Evolutionary conservation across 2,888 invertebrate genomes (phyloP).

Genomic region (Pecten maximus): DNA sequence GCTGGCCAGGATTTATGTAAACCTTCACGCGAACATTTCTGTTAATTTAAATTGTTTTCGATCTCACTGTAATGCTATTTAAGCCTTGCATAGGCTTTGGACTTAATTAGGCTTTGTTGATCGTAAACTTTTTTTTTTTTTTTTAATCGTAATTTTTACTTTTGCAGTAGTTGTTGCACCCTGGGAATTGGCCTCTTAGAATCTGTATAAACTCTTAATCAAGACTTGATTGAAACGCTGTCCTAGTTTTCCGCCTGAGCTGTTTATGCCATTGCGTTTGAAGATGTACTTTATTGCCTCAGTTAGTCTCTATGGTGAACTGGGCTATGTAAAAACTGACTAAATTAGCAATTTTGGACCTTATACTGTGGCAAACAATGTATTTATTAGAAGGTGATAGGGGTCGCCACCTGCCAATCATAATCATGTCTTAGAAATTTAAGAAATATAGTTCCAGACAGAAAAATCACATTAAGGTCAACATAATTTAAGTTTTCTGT

Average conservation of each 20-base stretch:
- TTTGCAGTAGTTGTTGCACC: background rate
- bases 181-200: background rate
- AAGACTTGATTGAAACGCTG: background rate
- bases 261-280: background rate
- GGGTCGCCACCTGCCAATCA: too few relatives aligned
- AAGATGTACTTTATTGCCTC: background rate
- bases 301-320: background rate
- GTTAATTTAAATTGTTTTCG: background rate
- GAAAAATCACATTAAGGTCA: too few relatives aligned
- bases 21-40: background rate
- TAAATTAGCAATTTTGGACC: too few relatives aligned
- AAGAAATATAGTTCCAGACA: too few relatives aligned
- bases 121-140: too few relatives aligned
- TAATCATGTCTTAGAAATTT: too few relatives aligned
- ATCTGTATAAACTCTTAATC: background rate
- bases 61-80: background rate
- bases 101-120: background rate
- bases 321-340: background rate
- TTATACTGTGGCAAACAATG: too few relatives aligned
- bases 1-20: background rate
- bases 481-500: too few relatives aligned
- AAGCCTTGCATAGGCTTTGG: background rate
- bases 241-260: background rate
- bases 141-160: background rate
- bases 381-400: too few relatives aligned